phyloP scores from a whole-genome alignment of 1,140 invertebrate species.

The Spodoptera frugiperda region DNA sequence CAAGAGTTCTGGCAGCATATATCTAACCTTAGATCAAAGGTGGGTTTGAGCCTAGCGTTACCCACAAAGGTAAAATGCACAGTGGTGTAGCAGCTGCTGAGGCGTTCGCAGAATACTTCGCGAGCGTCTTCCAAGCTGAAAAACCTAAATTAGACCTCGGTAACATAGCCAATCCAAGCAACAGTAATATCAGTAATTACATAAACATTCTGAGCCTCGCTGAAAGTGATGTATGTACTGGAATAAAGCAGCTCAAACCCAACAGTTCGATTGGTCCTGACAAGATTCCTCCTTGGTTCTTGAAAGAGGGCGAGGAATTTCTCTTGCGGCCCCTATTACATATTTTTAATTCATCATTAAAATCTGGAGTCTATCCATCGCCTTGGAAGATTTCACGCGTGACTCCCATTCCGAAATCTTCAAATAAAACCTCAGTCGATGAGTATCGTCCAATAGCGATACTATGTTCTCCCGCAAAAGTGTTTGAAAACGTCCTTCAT shows the following conservation, averaged over 20 bases:
- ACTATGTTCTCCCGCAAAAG: not conserved
- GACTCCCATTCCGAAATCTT: not conserved
- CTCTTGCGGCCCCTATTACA: not conserved
- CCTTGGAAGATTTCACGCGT: conserved; percentile 7
- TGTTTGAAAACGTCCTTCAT: conserved; percentile 1
- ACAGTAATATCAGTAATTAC: not conserved
- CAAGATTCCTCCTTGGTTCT: not conserved
- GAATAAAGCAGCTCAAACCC: not conserved
- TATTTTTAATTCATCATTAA: not conserved
- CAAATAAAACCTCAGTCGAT: not conserved
- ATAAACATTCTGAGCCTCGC: not conserved
- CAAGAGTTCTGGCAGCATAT: conserved; percentile 41
- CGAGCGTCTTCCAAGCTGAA: not conserved
- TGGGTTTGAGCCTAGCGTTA: conserved; percentile 33
- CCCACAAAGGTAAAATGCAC: conserved; percentile 7
- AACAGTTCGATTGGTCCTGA: not conserved
- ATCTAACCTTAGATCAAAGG: conserved; percentile 38
- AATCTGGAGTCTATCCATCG: not conserved
- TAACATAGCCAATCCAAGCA: not conserved
- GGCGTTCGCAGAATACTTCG: not conserved
- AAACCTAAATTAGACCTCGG: not conserved
- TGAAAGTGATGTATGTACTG: conserved; percentile 1
- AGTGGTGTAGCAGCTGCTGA: conserved; percentile 19
- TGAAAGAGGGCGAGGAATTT: not conserved
- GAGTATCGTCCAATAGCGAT: conserved; percentile 10